phyloP scores from a whole-genome alignment of 1,140 invertebrate genomes.

The Rhagoletis pomonella region DNA sequence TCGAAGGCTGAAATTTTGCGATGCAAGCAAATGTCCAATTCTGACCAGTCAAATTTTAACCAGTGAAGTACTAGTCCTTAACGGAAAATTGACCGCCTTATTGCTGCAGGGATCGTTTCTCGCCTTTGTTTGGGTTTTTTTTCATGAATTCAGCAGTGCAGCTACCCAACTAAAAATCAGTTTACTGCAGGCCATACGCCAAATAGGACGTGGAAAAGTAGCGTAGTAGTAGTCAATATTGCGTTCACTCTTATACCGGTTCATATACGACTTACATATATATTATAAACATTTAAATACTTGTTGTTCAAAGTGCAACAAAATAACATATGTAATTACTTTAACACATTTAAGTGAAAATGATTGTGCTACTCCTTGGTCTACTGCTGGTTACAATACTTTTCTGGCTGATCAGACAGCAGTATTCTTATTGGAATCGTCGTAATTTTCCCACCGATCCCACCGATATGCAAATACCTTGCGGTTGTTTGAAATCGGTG shows the following conservation, averaged over 20 bases:
- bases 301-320: not conserved
- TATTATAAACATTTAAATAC: not conserved
- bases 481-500: constrained; percentile 64
- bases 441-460: constrained; percentile 63
- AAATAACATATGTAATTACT: not conserved
- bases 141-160: not conserved
- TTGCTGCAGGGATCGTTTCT: not conserved
- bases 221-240: not conserved
- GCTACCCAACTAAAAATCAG: not conserved
- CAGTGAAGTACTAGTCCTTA: too few relatives aligned
- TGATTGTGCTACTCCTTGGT: constrained; percentile 4
- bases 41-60: too few relatives aligned
- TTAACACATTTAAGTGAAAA: not conserved
- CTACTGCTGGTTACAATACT: constrained; percentile 53
- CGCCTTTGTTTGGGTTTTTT: not conserved
- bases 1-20: too few relatives aligned
- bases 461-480: constrained; percentile 62
- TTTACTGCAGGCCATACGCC: not conserved
- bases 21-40: too few relatives aligned
- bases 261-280: not conserved
- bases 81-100: too few relatives aligned
- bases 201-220: not conserved
- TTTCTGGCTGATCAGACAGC: constrained; percentile 64
- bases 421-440: constrained; percentile 65
- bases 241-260: too few relatives aligned